phyloP scores from a whole-genome alignment of 2,888 invertebrate genomes.

The Baronia brevicornis region DNA sequence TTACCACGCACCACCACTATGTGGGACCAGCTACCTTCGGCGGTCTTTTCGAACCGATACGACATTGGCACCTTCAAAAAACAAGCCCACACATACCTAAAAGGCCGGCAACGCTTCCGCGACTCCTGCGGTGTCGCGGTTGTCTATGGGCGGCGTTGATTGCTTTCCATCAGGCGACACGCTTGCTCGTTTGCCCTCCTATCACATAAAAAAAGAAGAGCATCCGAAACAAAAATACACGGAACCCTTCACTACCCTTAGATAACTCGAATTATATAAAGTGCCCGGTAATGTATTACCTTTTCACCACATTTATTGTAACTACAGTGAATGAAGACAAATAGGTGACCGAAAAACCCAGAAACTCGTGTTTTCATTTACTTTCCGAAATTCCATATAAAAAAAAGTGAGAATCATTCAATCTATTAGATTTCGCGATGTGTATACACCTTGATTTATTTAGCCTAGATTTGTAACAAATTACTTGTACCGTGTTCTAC shows the following conservation, averaged over 20 bases:
- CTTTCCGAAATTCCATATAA: constrained; percentile 1
- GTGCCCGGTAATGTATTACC: constrained; percentile 5
- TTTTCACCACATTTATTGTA: constrained; percentile 11
- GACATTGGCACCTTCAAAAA: no score
- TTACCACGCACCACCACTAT: no score
- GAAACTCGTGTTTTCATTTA: constrained; percentile 4
- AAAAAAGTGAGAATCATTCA: constrained; percentile 13
- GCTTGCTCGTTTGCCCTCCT: no score
- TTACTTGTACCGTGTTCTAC: no score
- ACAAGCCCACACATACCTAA: no score
- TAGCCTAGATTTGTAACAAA: not conserved
- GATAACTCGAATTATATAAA: constrained; percentile 2
- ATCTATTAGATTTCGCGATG: constrained; percentile 8
- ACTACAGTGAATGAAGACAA: not conserved
- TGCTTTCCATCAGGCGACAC: no score
- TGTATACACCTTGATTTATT: constrained; percentile 8
- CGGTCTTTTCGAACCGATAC: no score
- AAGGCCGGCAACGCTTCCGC: no score
- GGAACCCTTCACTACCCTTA: not conserved
- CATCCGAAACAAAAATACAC: not conserved
- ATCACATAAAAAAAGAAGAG: no score
- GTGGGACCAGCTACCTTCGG: no score
- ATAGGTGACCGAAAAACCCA: constrained; percentile 11
- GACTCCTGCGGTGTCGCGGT: no score
- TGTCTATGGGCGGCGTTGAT: no score